Base-by-base conservation (phyloP, 1,140 invertebrate genomes). In the Drosophila truncata region DNA sequence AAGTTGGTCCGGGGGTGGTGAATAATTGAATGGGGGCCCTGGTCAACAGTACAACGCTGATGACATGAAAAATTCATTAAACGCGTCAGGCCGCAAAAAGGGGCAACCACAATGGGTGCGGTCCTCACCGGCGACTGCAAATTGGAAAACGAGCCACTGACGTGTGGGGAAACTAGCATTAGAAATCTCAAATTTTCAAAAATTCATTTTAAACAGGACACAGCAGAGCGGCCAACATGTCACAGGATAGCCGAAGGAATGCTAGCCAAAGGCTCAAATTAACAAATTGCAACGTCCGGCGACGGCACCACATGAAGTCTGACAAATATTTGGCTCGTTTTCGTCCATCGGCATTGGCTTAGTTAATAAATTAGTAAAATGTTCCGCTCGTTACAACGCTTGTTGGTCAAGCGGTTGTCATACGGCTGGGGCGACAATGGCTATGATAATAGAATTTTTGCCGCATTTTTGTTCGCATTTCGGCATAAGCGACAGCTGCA, bases 311-410 rank as follows among this genome's bases (percentile, higher is more conserved):
- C 31, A 61, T 71, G 44, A 44, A 54, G 44, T 41, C 49, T 66
- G 46, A 54, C 78, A 88, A 84, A 90, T 81, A 81, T 90, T 88
- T 84, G 69, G 33, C 67, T 67, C 52, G 50, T 63, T 63, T 59
- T 35, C 33, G 60, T 39, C 54, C 33, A 39, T 71, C 75, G 78
- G 37, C 49, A 47, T 57, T 41, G 73, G 50, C 64, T 72, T 72
- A 84, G 84, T 88, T 88, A 90, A 90, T 88, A 90, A 88, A 88
- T 88, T 88, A 88, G 80, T 78, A 85, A 84, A 90, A 88, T 90
- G 61, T 88, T 62, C 27, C 14, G 11, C 39, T 47, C 20, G 44
- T 59, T 29, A 72, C 75, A 79, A 37, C 52, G 59, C 41, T 71
- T 59, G 71, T 80, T 84, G 69, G 65, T 35, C 58, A 64, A 78